These are phyloP conservation scores for Fragum whitleyi DNA, from an alignment of 2,888 invertebrate species.

Conservation along the genomic window DNA sequence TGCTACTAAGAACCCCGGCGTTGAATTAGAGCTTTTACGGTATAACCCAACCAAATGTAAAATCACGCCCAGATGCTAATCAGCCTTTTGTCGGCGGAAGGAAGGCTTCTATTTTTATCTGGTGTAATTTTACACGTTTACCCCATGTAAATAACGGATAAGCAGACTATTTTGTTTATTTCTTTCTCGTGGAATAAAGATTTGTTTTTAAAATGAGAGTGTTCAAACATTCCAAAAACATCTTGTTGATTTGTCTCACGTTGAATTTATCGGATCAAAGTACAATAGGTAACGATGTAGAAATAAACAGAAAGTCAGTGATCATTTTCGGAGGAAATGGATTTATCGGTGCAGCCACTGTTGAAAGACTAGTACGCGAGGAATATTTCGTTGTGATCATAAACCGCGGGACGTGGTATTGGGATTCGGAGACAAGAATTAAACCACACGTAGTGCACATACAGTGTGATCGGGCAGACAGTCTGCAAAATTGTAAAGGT, in stretches of 20 bases:
- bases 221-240: not conserved
- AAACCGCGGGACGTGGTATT: conserved; percentile 86
- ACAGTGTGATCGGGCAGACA: conserved; percentile 84
- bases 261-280: conserved; percentile 5
- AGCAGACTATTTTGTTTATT: not conserved
- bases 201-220: not conserved
- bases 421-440: conserved; percentile 82
- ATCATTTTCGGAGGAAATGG: conserved; percentile 86
- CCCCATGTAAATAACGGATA: not conserved
- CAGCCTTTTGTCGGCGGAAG: not conserved
- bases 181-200: not conserved
- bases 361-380: conserved; percentile 82
- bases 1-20: too few relatives aligned
- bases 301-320: conserved; percentile 53
- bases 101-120: not conserved
- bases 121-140: conserved; percentile 8
- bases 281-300: conserved; percentile 9
- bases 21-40: too few relatives aligned
- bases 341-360: conserved; percentile 85
- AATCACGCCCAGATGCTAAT: too few relatives aligned
- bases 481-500: conserved; percentile 65
- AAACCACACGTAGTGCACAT: conserved; percentile 79
- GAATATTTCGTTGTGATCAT: conserved; percentile 81
- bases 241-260: not conserved
- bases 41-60: too few relatives aligned